Evolutionary conservation across 2,113 vertebrate genomes (phyloP).

Genomic region (Heterochromis multidens): DNA sequence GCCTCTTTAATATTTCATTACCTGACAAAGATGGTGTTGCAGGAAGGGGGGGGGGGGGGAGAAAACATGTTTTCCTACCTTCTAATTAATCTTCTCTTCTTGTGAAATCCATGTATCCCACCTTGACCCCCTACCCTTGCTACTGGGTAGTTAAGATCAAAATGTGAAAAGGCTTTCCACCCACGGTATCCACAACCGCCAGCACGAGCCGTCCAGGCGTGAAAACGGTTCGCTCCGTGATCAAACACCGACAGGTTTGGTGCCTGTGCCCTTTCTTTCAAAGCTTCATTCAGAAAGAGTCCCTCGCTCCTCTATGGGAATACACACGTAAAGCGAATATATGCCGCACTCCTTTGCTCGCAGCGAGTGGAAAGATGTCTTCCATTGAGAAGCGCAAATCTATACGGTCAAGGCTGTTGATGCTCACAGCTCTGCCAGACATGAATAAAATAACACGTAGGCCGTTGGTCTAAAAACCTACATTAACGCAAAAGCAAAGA

Average conservation of each 20-base stretch:
- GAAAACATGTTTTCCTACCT: slow-evolving; percentile 37
- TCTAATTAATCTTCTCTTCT: slow-evolving; percentile 23
- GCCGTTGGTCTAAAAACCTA: not conserved
- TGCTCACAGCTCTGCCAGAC: not conserved
- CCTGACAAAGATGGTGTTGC: not conserved
- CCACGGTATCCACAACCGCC: not conserved
- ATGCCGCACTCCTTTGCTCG: slow-evolving; percentile 27
- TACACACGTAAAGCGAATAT: not conserved
- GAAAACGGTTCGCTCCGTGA: not conserved
- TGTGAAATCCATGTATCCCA: slow-evolving; percentile 48
- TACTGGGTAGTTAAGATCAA: not conserved
- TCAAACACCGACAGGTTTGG: not conserved
- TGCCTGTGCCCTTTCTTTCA: not conserved
- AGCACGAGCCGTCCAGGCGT: slow-evolving; percentile 24
- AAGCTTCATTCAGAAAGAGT: slow-evolving; percentile 13
- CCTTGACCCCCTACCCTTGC: slow-evolving; percentile 14
- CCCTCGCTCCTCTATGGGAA: slow-evolving; percentile 2
- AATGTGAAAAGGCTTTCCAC: not conserved
- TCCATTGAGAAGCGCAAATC: slow-evolving; percentile 58
- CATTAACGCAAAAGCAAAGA: not conserved
- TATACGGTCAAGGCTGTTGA: not conserved
- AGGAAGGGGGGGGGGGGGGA: not conserved
- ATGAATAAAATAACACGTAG: not conserved
- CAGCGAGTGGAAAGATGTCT: slow-evolving; percentile 42
- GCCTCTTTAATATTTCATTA: not conserved